Conservation (phyloP, 1,140 invertebrate species). For the Aphelinus certus region DNA sequence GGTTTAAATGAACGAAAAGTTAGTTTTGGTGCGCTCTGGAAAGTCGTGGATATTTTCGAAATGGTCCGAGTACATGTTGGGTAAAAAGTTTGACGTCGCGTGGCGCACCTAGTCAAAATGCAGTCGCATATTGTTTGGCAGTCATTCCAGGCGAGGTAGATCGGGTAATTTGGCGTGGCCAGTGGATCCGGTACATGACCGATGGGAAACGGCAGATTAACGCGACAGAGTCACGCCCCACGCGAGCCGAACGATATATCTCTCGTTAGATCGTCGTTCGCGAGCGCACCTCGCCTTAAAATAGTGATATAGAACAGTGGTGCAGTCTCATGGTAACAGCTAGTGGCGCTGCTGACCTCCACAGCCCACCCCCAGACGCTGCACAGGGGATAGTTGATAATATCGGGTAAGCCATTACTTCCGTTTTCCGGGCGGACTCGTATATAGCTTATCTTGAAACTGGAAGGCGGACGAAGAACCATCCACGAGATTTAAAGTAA, state of each 20-base stretch:
- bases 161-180: too few species aligned
- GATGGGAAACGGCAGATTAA: constrained; percentile 16
- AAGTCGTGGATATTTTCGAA: too few species aligned
- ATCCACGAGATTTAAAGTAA: constrained; percentile 29
- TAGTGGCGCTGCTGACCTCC: neutral
- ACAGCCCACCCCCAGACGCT: neutral
- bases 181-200: constrained; percentile 11
- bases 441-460: constrained; percentile 45
- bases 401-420: constrained; percentile 50
- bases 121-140: too few species aligned
- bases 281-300: constrained; percentile 9
- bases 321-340: constrained; percentile 15
- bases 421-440: constrained; percentile 44
- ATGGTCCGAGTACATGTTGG: neutral
- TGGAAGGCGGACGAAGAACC: constrained; percentile 21
- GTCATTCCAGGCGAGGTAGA: too few species aligned
- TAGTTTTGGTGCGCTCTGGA: too few species aligned
- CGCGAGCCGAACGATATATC: constrained; percentile 12
- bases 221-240: constrained; percentile 30
- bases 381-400: constrained; percentile 44
- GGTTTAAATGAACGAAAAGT: too few species aligned
- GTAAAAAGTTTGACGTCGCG: neutral
- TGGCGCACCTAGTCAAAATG: too few species aligned
- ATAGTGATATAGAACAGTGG: constrained; percentile 26
- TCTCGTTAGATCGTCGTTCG: constrained; percentile 19